A percentile compares a stretch with the other conserved stretches of the same genome.
Evolutionary conservation across 1,140 invertebrate genomes (phyloP).

Genomic region (Pararge aegeria): DNA sequence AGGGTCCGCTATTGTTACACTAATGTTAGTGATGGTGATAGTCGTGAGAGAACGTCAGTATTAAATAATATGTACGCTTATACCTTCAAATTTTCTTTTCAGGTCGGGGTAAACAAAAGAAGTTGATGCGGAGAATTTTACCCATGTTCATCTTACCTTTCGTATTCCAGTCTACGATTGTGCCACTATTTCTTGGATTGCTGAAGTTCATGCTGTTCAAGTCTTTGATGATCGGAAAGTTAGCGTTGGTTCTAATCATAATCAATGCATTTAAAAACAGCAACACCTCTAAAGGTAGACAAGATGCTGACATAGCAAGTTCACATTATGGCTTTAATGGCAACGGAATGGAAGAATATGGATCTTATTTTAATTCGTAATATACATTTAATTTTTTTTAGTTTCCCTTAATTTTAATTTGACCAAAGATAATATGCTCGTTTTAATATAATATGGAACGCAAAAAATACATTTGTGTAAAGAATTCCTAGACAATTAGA

Average conservation of each 20-base stretch:
- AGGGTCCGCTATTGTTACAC: no score
- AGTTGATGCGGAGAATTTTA: slow-evolving; percentile 80
- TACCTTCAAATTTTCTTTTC: slow-evolving; percentile 35
- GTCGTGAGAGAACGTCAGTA: no score
- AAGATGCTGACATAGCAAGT: slow-evolving; percentile 56
- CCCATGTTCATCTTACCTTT: slow-evolving; percentile 84
- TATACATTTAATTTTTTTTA: not conserved
- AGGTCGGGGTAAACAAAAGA: slow-evolving; percentile 80
- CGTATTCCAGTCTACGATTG: slow-evolving; percentile 82
- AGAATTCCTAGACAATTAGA: no score
- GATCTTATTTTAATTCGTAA: slow-evolving; percentile 36
- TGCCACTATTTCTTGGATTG: slow-evolving; percentile 82
- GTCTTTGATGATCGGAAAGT: slow-evolving; percentile 82
- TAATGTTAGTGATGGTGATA: no score
- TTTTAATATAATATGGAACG: not conserved
- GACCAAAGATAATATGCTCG: not conserved
- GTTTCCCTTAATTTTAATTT: not conserved
- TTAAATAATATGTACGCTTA: no score
- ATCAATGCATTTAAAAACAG: slow-evolving; percentile 81
- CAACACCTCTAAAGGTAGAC: slow-evolving; percentile 64
- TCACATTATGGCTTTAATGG: slow-evolving; percentile 79
- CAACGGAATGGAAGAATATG: slow-evolving; percentile 78
- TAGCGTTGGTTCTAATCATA: slow-evolving; percentile 81
- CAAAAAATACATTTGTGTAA: no score
- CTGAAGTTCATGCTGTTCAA: slow-evolving; percentile 84